Base-by-base conservation (phyloP, 2,888 invertebrate species). In the Rhaphigaster nebulosa region DNA sequence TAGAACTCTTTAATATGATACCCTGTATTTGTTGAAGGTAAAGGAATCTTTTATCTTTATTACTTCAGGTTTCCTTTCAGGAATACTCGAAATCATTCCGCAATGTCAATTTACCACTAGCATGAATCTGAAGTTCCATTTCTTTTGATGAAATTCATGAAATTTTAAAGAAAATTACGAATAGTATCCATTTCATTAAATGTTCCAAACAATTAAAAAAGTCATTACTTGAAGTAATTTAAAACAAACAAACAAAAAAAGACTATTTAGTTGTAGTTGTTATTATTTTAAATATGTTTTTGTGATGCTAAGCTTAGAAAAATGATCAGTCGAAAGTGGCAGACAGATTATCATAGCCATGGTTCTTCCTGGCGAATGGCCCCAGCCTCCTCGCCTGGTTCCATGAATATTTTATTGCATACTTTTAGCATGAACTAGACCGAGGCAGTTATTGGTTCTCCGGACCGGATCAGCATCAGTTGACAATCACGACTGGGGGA, bases 401-500 rank as follows among this genome's bases (percentile, higher is more conserved):
- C 6, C 34, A 38, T 20, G 0, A 76, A 76, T 38, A 76, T 38
- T 34, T 65, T 70, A 70, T 70, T 70, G 70, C 70, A 34, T 34
- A 34, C 34, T 76, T 20, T 6, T 76, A 20, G 70, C 38, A 10
- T 8, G 34, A 38, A 8, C 34, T 76, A 23, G 38, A 38, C 70
- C 70, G 20, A 8, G 29, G 15, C n/a, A 84, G 45, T 38, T 23
- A 26, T 41, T 84, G n/a, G 45, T 84, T 50, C 45, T 45, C 34
- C 52, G 56, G 34, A 34, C 87, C 34, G 54, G 54, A 54, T 50
- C 45, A 13, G 76, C n/a, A 23, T 29, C 41, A 41, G 54, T 41
- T 87, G 52, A 56, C 34, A 38, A 87, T 12, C 18, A 54, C 87
- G 54, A 29, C 54, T 29, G 87, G 87, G 87, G 87, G 50, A 38